phyloP scores from a whole-genome alignment of 2,113 vertebrate species.

The Petromus typicus region DNA sequence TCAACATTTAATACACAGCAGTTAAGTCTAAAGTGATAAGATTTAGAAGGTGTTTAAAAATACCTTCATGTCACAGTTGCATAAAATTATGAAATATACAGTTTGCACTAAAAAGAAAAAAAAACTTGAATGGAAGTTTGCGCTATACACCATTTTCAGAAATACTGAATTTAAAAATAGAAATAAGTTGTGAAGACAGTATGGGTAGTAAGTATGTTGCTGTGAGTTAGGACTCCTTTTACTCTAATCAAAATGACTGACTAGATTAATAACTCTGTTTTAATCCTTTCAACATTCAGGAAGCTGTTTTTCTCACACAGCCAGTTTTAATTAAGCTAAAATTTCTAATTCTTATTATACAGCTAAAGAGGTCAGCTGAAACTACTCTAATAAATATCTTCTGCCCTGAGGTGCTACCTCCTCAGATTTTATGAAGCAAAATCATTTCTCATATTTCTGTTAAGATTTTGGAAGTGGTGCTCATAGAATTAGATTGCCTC shows the following conservation, averaged over 20 bases:
- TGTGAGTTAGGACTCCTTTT: not conserved
- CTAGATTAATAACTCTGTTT: slow-evolving; percentile 34
- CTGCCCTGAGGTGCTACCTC: not conserved
- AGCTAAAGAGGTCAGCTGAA: not conserved
- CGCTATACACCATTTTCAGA: not conserved
- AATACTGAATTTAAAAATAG: slow-evolving; percentile 29
- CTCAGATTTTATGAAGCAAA: not conserved
- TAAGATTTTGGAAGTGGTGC: not conserved
- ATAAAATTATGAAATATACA: slow-evolving; percentile 5
- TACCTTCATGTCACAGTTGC: not conserved
- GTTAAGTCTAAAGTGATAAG: not conserved
- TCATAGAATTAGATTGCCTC: not conserved
- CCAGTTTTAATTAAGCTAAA: slow-evolving; percentile 38
- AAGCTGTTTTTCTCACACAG: not conserved
- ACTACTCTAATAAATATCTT: slow-evolving; percentile 16
- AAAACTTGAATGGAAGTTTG: not conserved
- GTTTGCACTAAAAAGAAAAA: not conserved
- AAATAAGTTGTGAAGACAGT: not conserved
- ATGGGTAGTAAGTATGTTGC: not conserved
- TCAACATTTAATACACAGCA: not conserved
- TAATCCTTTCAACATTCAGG: not conserved
- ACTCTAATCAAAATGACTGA: not conserved
- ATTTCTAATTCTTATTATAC: not conserved
- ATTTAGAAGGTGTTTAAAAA: slow-evolving; percentile 49
- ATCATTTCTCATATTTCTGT: not conserved